phyloP scores from a whole-genome alignment of 2,113 vertebrate genomes.

The Mirza zaza region DNA sequence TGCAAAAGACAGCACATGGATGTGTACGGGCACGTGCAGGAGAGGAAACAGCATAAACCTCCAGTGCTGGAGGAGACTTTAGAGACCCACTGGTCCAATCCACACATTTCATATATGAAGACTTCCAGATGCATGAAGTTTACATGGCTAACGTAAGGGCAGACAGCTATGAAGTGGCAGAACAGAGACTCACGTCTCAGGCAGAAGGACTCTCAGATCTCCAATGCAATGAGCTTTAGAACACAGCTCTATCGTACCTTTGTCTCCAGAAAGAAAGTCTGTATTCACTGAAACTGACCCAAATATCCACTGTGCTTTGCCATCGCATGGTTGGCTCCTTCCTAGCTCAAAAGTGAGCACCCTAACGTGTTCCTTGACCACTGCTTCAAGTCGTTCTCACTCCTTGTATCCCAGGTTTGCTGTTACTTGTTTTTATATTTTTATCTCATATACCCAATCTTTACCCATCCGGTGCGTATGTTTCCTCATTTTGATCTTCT shows the following conservation, averaged over 20 bases:
- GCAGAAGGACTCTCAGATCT: neutral
- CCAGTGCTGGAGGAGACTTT: neutral
- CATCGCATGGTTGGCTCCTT: neutral
- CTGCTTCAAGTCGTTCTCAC: neutral
- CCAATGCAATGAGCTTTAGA: conserved; percentile 8
- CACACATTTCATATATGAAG: neutral
- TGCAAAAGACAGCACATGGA: too few species aligned
- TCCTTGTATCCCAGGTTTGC: neutral
- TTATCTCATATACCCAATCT: neutral
- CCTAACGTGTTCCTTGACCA: neutral
- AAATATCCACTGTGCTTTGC: neutral
- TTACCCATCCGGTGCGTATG: neutral
- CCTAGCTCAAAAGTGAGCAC: neutral
- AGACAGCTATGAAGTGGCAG: conserved; percentile 1
- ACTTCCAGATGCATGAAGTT: neutral
- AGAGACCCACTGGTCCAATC: neutral
- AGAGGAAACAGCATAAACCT: neutral
- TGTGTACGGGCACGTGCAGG: neutral
- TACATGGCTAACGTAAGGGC: neutral
- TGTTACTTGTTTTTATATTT: neutral
- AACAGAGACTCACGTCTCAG: conserved; percentile 2
- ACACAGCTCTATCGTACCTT: neutral
- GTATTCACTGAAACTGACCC: conserved; percentile 8
- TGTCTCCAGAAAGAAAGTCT: conserved; percentile 27
- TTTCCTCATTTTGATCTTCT: neutral